Conservation (phyloP, 2,888 invertebrate species). For the Drosophila pseudotakahashii region DNA sequence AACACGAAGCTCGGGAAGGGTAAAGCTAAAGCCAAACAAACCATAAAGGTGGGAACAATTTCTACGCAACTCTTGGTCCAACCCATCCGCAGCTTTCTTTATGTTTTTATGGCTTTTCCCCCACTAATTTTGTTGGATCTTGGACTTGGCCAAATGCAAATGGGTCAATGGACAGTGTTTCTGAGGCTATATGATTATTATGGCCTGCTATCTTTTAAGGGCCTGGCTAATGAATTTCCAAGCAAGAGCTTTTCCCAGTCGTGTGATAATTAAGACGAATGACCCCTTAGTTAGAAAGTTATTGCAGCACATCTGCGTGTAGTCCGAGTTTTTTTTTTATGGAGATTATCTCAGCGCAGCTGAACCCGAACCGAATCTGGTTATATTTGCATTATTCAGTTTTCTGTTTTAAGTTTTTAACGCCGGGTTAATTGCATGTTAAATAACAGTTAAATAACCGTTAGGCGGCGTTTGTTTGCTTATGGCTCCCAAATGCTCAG, state of each 20-base stretch:
- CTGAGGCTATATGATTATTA: constrained; percentile 58
- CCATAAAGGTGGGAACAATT: constrained; percentile 73
- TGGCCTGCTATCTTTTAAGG: constrained; percentile 41
- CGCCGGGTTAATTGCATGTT: constrained; percentile 74
- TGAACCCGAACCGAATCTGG: constrained; percentile 47
- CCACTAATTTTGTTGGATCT: constrained; percentile 46
- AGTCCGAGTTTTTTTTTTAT: constrained; percentile 29
- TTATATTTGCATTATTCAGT: constrained; percentile 48
- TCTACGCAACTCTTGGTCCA: constrained; percentile 50
- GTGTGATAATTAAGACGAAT: constrained; percentile 79
- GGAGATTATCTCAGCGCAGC: constrained; percentile 41
- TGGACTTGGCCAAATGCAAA: constrained; percentile 62
- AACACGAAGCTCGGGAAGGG: constrained; percentile 17
- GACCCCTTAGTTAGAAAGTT: constrained; percentile 73
- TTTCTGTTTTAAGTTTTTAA: constrained; percentile 50
- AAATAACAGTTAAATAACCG: constrained; percentile 79
- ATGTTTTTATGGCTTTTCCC: constrained; percentile 40
- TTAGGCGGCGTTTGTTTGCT: constrained; percentile 37
- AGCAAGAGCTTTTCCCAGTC: constrained; percentile 54
- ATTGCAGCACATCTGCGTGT: constrained; percentile 68
- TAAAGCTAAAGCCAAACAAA: constrained; percentile 36
- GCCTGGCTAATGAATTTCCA: constrained; percentile 66
- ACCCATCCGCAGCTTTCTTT: constrained; percentile 59
- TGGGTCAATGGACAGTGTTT: constrained; percentile 66
- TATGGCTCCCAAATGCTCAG: constrained; percentile 45